phyloP scores from a whole-genome alignment of 1,140 invertebrate species.

The Metaphire vulgaris region DNA sequence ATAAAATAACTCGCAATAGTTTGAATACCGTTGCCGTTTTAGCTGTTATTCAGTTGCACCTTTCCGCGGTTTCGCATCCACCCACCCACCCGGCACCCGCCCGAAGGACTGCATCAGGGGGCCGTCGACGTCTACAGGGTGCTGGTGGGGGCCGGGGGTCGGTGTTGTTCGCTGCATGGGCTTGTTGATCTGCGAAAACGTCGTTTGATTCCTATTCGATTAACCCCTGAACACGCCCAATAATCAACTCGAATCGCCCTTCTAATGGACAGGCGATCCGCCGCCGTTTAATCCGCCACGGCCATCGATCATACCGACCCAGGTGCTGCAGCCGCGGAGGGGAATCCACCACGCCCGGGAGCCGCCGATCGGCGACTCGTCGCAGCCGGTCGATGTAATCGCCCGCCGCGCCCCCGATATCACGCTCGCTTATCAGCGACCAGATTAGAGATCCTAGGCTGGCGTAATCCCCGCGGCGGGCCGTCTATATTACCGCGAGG shows the following conservation, averaged over 20 bases:
- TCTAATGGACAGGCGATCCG: not conserved
- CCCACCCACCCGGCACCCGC: too few species aligned
- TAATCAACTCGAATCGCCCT: not conserved
- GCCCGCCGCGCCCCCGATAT: not conserved
- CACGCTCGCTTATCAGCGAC: not conserved
- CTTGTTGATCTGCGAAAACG: not conserved
- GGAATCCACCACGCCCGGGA: not conserved
- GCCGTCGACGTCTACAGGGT: too few species aligned
- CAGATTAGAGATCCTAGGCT: not conserved
- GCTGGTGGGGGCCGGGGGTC: too few species aligned
- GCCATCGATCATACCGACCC: not conserved
- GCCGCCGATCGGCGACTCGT: too few species aligned
- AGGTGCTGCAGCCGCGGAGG: not conserved
- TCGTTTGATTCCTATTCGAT: not conserved
- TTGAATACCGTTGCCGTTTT: too few species aligned
- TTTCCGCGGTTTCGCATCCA: too few species aligned
- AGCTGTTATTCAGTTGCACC: too few species aligned
- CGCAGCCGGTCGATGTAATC: too few species aligned
- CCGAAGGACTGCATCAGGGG: too few species aligned
- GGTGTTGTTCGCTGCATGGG: too few species aligned
- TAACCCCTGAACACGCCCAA: not conserved
- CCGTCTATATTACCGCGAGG: not conserved
- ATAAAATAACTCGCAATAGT: too few species aligned
- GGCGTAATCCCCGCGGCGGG: not conserved
- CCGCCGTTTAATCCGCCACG: not conserved